These are phyloP conservation scores for Ochropacha duplaris DNA, from an alignment of 2,888 invertebrate species.

Conservation along the genomic window DNA sequence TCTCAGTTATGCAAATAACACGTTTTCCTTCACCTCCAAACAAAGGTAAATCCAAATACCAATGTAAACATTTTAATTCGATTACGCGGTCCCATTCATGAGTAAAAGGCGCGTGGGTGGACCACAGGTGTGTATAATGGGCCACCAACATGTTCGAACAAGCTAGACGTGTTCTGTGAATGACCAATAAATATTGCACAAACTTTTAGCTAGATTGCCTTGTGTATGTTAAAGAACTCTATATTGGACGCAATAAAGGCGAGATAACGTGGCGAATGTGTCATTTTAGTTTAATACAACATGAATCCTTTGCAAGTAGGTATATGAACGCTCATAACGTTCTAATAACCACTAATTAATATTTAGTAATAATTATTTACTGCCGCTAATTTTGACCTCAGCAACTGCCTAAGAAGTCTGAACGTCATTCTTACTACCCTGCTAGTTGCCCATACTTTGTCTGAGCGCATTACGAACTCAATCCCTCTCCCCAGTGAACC, in stretches of 20 bases:
- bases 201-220: conserved; percentile 6
- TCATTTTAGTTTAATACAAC: conserved; percentile 12
- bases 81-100: conserved; percentile 8
- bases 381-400: too few species aligned
- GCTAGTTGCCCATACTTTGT: too few species aligned
- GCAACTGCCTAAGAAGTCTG: too few species aligned
- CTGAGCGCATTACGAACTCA: too few species aligned
- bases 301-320: conserved; percentile 17
- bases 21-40: neutral
- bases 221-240: conserved; percentile 30
- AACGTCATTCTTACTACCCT: too few species aligned
- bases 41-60: neutral
- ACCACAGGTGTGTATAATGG: conserved; percentile 27
- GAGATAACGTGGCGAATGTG: conserved; percentile 24
- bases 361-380: too few species aligned
- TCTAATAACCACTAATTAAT: too few species aligned
- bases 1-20: neutral
- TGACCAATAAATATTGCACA: conserved; percentile 12
- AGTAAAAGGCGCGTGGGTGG: conserved; percentile 14
- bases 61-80: neutral
- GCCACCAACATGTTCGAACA: conserved; percentile 30
- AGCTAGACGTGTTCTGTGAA: conserved; percentile 16
- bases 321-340: too few species aligned
- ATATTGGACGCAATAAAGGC: conserved; percentile 27
- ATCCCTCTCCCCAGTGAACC: too few species aligned